These are phyloP conservation scores for Clavelina lepadiformis DNA, from an alignment of 23 tunicate genomes.

Conservation along the genomic window DNA sequence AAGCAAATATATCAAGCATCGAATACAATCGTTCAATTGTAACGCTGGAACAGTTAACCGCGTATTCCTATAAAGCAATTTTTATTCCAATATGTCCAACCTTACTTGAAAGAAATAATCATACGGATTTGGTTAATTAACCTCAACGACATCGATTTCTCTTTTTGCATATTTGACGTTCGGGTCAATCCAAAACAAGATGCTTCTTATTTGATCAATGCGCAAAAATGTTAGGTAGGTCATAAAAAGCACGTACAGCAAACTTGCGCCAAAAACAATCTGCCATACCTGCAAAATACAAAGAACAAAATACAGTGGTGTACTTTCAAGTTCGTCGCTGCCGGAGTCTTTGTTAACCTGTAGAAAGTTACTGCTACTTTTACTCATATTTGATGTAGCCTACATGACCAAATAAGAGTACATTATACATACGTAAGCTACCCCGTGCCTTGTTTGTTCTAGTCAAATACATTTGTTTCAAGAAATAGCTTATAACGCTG, in stretches of 20 bases:
- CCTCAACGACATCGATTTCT: conserved; percentile 50
- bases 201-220: conserved; percentile 23
- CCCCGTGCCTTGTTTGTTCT: no score
- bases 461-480: no score
- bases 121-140: no score
- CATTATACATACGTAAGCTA: no score
- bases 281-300: conserved; percentile 25
- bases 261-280: conserved; percentile 24
- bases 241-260: conserved; percentile 15
- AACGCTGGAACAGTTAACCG: conserved; percentile 31
- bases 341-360: no score
- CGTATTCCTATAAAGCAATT: conserved; percentile 32
- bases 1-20: conserved; percentile 31
- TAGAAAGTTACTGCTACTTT: no score
- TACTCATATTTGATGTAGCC: background rate
- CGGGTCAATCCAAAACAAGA: conserved; percentile 27
- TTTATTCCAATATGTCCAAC: no score
- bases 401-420: no score
- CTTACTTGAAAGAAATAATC: no score
- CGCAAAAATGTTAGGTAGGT: conserved; percentile 18
- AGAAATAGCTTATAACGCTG: no score
- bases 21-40: conserved; percentile 20
- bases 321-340: no score
- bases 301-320: background rate
- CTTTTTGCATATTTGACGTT: conserved; percentile 35